phyloP scores from a whole-genome alignment of 2,797 vertebrate species.

The Alectoris magna region DNA sequence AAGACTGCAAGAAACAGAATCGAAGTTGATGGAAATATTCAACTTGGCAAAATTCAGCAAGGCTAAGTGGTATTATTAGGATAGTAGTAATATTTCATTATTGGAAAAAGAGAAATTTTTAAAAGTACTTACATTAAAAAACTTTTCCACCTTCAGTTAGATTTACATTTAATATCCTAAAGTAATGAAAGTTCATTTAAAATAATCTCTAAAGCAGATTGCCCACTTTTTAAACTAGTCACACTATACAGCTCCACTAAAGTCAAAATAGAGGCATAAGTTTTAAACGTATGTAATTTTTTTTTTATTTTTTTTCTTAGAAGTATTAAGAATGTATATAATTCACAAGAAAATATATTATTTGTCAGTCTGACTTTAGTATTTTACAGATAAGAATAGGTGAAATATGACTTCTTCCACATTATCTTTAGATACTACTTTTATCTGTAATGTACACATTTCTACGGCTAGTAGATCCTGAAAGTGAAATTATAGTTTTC shows the following conservation, averaged over 20 bases:
- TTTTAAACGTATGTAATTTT: neutral
- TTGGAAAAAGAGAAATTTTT: neutral
- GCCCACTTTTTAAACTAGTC: neutral
- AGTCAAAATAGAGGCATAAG: neutral
- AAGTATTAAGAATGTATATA: neutral
- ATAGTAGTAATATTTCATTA: neutral
- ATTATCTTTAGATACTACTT: neutral
- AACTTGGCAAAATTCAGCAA: neutral
- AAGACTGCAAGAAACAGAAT: neutral
- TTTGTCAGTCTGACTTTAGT: neutral
- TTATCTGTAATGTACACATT: neutral
- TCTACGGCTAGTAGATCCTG: neutral
- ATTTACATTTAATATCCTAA: neutral
- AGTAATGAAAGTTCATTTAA: conserved; percentile 11
- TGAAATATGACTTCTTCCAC: neutral
- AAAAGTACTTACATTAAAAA: neutral
- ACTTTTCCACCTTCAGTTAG: neutral
- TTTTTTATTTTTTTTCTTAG: neutral
- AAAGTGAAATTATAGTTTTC: neutral
- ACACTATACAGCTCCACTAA: neutral
- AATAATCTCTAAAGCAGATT: conserved; percentile 17
- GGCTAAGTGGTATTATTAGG: neutral
- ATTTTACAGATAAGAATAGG: neutral
- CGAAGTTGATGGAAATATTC: neutral
- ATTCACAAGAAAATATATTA: neutral